Evolutionary conservation across 2,113 vertebrate species (phyloP).

Genomic region (Tor tambroides): DNA sequence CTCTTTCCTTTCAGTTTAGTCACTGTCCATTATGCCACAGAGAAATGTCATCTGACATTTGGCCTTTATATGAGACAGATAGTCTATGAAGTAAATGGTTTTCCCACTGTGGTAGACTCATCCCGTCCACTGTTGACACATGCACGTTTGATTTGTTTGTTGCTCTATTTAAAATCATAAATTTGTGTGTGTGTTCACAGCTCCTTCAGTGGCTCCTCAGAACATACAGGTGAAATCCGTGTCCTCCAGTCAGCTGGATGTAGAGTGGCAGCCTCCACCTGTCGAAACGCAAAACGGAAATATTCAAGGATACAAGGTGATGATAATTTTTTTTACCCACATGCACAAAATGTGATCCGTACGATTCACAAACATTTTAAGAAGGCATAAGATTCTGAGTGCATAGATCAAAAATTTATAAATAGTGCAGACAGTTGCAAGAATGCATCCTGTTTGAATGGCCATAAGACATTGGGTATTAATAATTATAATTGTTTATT

Average conservation of each 20-base stretch:
- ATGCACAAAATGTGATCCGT: conserved; percentile 33
- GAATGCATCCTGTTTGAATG: background rate
- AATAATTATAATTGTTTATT: background rate
- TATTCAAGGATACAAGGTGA: conserved; percentile 98
- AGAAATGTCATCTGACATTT: conserved; percentile 27
- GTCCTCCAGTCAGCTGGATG: conserved; percentile 87
- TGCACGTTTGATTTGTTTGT: background rate
- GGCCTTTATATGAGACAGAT: background rate
- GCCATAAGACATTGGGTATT: background rate
- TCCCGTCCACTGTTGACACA: background rate
- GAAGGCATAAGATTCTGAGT: background rate
- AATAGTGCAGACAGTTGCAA: background rate
- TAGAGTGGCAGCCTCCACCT: conserved; percentile 91
- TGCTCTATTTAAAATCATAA: background rate
- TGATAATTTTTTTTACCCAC: conserved; percentile 8
- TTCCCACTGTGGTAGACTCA: background rate
- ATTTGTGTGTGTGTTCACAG: conserved; percentile 67
- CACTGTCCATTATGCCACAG: background rate
- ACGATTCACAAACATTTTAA: background rate
- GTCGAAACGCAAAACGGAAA: conserved; percentile 92
- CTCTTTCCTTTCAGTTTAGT: background rate
- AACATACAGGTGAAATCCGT: conserved; percentile 83
- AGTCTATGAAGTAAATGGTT: conserved; percentile 5
- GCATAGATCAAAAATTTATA: background rate
- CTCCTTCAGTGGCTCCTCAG: conserved; percentile 90